phyloP scores from a whole-genome alignment of 23 tunicate genomes.

The Diplosoma virens region DNA sequence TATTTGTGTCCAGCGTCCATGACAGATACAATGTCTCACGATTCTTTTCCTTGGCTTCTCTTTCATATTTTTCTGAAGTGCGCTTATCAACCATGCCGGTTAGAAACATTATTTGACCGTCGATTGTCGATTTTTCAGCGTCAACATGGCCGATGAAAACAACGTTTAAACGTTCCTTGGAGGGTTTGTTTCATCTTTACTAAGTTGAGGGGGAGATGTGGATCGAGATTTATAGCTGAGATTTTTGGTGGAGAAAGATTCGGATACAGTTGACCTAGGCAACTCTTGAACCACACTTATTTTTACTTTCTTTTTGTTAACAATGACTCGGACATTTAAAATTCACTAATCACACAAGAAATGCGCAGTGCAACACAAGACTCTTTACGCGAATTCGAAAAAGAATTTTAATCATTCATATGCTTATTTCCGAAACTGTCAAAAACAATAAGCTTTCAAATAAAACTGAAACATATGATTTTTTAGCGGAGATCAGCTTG shows the following conservation, averaged over 20 bases:
- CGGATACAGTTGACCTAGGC: background rate
- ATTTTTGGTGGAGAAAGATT: no score
- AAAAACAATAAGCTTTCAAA: no score
- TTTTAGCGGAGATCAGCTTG: no score
- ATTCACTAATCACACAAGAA: no score
- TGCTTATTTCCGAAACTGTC: no score
- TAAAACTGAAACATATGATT: no score
- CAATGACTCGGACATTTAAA: no score
- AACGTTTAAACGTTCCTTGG: constrained; percentile 69
- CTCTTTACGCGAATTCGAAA: no score
- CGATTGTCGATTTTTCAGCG: constrained; percentile 90
- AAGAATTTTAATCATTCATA: no score
- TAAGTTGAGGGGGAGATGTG: background rate
- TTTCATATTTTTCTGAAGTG: constrained; percentile 83
- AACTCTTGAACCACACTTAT: constrained; percentile 11
- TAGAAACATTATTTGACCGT: constrained; percentile 82
- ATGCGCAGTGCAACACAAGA: no score
- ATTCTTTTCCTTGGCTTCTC: constrained; percentile 92
- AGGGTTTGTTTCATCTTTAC: background rate
- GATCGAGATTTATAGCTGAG: background rate
- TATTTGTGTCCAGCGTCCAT: constrained; percentile 89
- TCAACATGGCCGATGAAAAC: constrained; percentile 95
- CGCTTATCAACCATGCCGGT: constrained; percentile 95
- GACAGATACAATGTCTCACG: constrained; percentile 90
- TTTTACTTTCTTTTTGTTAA: constrained; percentile 13